Evolutionary conservation across 2,797 vertebrate genomes (phyloP).

Genomic region (Toxotes lorentzi): DNA sequence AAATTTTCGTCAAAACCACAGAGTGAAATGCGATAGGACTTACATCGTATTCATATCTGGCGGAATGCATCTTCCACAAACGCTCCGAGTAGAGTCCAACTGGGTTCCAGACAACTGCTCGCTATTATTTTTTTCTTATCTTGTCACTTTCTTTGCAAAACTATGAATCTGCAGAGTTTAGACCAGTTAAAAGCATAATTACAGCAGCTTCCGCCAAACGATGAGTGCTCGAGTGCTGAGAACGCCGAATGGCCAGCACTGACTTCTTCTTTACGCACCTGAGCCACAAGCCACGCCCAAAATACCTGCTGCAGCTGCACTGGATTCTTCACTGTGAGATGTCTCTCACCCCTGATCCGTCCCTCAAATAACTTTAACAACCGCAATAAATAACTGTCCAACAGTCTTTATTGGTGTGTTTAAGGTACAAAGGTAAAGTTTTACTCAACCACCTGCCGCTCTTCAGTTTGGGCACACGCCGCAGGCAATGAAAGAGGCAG

Average conservation of each 20-base stretch:
- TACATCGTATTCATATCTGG: constrained; percentile 69
- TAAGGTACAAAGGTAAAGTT: background rate
- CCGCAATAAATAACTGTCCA: background rate
- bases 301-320: constrained; percentile 33
- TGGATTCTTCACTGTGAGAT: background rate
- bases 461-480: background rate
- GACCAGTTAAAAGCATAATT: background rate
- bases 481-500: too few species aligned
- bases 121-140: background rate
- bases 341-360: background rate
- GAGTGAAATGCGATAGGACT: constrained; percentile 40
- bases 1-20: background rate
- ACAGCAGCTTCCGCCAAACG: background rate
- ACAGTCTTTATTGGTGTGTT: too few species aligned
- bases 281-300: constrained; percentile 46
- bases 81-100: constrained; percentile 8
- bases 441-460: constrained; percentile 10
- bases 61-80: constrained; percentile 57
- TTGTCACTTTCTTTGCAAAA: background rate
- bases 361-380: too few species aligned
- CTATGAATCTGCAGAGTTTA: background rate
- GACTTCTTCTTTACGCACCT: constrained; percentile 52
- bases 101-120: background rate
- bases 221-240: background rate
- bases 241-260: constrained; percentile 23